These are phyloP conservation scores for Ptyas mucosa DNA, from an alignment of 2,113 vertebrate genomes.

Conservation along the genomic window DNA sequence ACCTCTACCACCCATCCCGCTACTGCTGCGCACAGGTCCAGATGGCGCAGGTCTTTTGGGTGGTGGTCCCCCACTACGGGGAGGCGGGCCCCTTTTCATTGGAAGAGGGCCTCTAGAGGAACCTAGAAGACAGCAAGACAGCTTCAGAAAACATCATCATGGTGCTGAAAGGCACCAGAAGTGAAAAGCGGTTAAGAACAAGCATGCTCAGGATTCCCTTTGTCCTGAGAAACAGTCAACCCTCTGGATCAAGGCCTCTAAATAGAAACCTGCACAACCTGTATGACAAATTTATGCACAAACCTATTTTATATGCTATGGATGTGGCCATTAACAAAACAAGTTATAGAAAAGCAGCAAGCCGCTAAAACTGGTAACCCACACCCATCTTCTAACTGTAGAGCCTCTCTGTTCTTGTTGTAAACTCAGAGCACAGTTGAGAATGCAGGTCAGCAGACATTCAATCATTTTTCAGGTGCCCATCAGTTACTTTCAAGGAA, in stretches of 20 bases:
- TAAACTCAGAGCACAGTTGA: background rate
- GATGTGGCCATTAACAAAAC: background rate
- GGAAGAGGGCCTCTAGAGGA: conserved; percentile 94
- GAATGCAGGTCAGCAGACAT: background rate
- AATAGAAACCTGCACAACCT: background rate
- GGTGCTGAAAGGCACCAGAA: background rate
- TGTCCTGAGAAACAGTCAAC: background rate
- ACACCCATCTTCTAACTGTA: background rate
- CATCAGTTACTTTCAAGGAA: background rate
- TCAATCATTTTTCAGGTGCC: background rate
- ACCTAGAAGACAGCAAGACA: conserved; percentile 53
- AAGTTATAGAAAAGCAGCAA: background rate
- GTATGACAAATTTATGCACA: background rate
- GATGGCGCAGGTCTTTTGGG: conserved; percentile 89
- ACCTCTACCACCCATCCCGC: conserved; percentile 84
- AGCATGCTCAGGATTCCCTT: background rate
- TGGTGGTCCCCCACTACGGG: conserved; percentile 90
- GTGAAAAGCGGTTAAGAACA: background rate
- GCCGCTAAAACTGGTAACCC: background rate
- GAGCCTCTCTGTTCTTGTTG: background rate
- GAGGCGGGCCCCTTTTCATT: conserved; percentile 91
- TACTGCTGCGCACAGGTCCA: conserved; percentile 85
- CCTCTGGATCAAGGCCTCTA: background rate
- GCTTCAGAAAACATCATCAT: background rate
- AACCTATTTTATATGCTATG: background rate